Base-by-base conservation (phyloP, 2,888 invertebrate species). In the Vandiemenella viatica region DNA sequence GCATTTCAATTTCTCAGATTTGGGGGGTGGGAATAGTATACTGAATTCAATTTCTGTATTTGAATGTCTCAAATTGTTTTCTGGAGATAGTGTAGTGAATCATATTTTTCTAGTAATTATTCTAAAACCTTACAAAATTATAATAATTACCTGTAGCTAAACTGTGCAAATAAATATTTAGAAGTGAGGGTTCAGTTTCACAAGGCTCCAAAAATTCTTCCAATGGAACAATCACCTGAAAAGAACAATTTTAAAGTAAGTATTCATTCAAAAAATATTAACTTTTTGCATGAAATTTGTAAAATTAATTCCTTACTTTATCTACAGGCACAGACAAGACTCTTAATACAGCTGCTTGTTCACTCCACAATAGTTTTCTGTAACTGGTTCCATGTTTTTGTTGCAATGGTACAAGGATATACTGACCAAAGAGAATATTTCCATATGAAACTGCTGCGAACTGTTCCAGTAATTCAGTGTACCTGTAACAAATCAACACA, bases 401-500 rank as follows among this genome's bases (percentile, higher is more conserved):
- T 15, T 84, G 82, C 51, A 91, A 63, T 0, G 93, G 92, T n/a
- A 90, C 72, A 45, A 93, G 64, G 22, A 93, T 68, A 57, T 83
- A 80, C 45, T 84, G 78, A 5, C 84, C 81, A 66, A 93, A 95
- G 7, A 82, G 69, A 37, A 76, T 70, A 65, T 92, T 84, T 0
- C 91, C 90, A 64, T 92, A 95, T 48, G 93, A 93, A 20, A 86
- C 85, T 1, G 83, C 84, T 63, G 84, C 83, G 64, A 85, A 95
- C 62, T 91, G 89, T 59, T 88, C 85, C 50, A 93, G 71, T 54
- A 93, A 69, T 53, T 84, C 79, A 1, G 79, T 79, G 57, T 82
- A 87, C 45, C 50, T 48, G 38, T 1, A 22, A 32, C n/a, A n/a
- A n/a, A n/a, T n/a, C n/a, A n/a, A n/a, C n/a, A n/a, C n/a, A n/a